Percentiles rank a stretch among this genome's conserved stretches.
These are phyloP conservation scores for Bhutanitis thaidina DNA, from an alignment of 2,888 invertebrate genomes.

Conservation along the genomic window DNA sequence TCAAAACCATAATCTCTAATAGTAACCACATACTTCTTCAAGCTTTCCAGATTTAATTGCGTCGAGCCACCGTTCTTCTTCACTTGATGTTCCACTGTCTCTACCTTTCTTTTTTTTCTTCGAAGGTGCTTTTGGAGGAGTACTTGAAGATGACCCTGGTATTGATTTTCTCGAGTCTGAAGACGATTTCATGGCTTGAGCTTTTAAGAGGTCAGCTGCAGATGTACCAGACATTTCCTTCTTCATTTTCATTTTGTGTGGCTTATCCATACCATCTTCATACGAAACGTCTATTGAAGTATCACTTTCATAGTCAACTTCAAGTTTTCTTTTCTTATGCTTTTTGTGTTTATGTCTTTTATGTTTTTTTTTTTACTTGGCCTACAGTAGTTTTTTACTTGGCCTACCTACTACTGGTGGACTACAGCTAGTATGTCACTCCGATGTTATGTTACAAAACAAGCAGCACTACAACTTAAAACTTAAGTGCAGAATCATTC, in stretches of 20 bases:
- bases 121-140: conserved; percentile 62
- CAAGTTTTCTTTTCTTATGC: conserved; percentile 77
- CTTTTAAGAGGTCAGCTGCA: conserved; percentile 70
- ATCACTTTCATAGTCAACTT: conserved; percentile 75
- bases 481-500: too few relatives aligned
- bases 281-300: conserved; percentile 74
- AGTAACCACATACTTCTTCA: conserved; percentile 83
- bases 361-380: conserved; percentile 81
- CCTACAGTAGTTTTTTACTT: too few relatives aligned
- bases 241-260: conserved; percentile 74
- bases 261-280: conserved; percentile 68
- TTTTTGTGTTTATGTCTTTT: conserved; percentile 84
- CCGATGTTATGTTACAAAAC: too few relatives aligned
- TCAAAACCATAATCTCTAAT: neutral
- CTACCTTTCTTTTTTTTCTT: conserved; percentile 84
- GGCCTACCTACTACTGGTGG: too few relatives aligned
- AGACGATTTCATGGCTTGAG: conserved; percentile 68
- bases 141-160: conserved; percentile 67
- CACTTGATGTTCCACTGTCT: conserved; percentile 93
- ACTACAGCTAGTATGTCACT: too few relatives aligned
- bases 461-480: too few relatives aligned
- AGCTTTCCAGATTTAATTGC: conserved; percentile 96
- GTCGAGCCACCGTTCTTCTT: conserved; percentile 96
- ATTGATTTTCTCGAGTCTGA: conserved; percentile 63
- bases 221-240: conserved; percentile 68